These are phyloP conservation scores for Paralichthys olivaceus DNA, from an alignment of 2,113 vertebrate genomes.

Conservation along the genomic window DNA sequence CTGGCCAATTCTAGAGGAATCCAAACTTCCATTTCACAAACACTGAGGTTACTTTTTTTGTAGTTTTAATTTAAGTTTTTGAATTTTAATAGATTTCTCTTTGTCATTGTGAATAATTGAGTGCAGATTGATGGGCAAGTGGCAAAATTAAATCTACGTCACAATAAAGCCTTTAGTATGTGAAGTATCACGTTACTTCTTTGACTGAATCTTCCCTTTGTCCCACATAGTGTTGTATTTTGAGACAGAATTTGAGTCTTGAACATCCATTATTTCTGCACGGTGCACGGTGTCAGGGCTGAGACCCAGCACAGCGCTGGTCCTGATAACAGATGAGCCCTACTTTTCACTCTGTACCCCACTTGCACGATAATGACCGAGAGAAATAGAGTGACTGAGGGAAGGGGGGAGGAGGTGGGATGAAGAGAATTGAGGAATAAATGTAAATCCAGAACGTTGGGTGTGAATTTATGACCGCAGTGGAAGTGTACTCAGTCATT, in stretches of 20 bases:
- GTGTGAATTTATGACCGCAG: conserved; percentile 66
- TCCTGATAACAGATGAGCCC: conserved; percentile 73
- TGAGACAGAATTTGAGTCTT: not conserved
- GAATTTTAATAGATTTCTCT: not conserved
- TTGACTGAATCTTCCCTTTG: not conserved
- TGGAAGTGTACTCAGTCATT: conserved; percentile 75
- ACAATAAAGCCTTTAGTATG: not conserved
- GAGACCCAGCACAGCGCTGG: conserved; percentile 25
- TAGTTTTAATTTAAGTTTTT: not conserved
- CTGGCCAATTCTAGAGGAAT: not conserved
- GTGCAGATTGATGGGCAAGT: too few species aligned
- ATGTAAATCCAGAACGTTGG: conserved; percentile 60
- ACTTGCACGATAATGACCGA: conserved; percentile 69
- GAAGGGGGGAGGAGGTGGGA: not conserved
- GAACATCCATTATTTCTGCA: conserved; percentile 27
- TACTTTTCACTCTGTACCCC: conserved; percentile 74
- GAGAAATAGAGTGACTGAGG: conserved; percentile 39
- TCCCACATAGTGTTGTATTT: conserved; percentile 15
- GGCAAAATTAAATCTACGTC: not conserved
- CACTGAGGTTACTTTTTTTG: not conserved
- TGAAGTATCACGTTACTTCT: not conserved
- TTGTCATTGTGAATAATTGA: not conserved
- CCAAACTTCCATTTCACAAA: not conserved
- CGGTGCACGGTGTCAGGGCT: conserved; percentile 7
- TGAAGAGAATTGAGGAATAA: conserved; percentile 14